phyloP scores from a whole-genome alignment of 2,888 invertebrate genomes.

The Ernsta delagoae region DNA sequence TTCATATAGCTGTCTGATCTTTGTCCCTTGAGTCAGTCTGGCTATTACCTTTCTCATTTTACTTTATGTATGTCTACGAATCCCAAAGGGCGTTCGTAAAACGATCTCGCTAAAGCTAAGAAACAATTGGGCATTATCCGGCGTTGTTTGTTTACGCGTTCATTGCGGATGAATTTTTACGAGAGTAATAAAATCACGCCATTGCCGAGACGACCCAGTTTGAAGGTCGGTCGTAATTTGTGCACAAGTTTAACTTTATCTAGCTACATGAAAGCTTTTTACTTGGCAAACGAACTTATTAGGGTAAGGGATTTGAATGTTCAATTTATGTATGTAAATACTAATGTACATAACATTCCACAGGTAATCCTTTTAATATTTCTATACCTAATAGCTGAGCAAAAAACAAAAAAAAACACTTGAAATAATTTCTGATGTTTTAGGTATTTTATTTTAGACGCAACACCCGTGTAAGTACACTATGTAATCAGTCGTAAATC shows the following conservation, averaged over 20 bases:
- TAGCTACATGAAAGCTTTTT: slow-evolving; percentile 8
- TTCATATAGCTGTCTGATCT: not conserved
- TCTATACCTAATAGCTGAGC: not conserved
- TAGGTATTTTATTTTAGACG: slow-evolving; percentile 21
- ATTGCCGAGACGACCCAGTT: not conserved
- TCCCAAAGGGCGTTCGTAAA: slow-evolving; percentile 38
- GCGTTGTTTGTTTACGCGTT: slow-evolving; percentile 44
- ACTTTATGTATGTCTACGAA: slow-evolving; percentile 9
- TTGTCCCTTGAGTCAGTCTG: not conserved
- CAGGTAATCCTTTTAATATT: no score
- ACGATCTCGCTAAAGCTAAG: slow-evolving; percentile 43
- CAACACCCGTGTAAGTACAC: slow-evolving; percentile 27
- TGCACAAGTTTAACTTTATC: slow-evolving; percentile 12
- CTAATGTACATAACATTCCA: no score
- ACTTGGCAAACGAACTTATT: not conserved
- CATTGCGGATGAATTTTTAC: slow-evolving; percentile 42
- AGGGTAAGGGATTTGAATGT: not conserved
- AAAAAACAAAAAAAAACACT: not conserved
- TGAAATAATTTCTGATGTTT: not conserved
- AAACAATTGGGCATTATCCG: slow-evolving; percentile 46
- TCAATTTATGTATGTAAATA: not conserved
- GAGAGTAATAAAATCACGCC: slow-evolving; percentile 31
- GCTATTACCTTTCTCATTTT: slow-evolving; percentile 7
- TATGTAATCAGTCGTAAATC: slow-evolving; percentile 16
- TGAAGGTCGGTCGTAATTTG: slow-evolving; percentile 8